These are phyloP conservation scores for Pangasius macronema DNA, from an alignment of 2,797 vertebrate species.

Conservation along the genomic window DNA sequence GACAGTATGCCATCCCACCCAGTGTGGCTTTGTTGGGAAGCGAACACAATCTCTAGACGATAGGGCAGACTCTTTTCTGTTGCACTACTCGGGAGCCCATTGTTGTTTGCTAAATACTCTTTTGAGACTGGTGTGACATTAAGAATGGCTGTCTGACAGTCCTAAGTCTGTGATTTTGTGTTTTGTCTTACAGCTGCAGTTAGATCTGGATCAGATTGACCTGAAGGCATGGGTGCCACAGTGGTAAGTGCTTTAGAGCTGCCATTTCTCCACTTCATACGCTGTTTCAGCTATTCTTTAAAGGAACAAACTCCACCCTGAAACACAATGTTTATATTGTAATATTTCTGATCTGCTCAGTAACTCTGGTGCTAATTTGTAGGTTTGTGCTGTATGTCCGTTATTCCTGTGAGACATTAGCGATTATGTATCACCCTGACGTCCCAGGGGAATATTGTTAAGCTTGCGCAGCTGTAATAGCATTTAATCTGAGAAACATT, in stretches of 20 bases:
- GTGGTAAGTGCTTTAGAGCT: constrained; percentile 73
- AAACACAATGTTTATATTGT: neutral
- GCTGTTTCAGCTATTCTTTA: neutral
- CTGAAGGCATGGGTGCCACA: constrained; percentile 78
- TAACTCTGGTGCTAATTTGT: neutral
- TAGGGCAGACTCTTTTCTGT: too few relatives aligned
- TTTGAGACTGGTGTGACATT: neutral
- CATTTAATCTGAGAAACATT: neutral
- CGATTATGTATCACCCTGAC: neutral
- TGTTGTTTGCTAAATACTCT: neutral
- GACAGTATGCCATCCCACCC: too few relatives aligned
- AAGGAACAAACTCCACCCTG: neutral
- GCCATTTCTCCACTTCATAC: neutral
- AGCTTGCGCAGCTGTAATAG: neutral
- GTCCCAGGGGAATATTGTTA: neutral
- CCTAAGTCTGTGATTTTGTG: neutral
- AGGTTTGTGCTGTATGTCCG: too few relatives aligned
- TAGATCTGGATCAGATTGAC: constrained; percentile 85
- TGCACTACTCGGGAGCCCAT: neutral
- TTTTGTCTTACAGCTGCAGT: constrained; percentile 73
- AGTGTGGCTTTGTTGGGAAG: too few relatives aligned
- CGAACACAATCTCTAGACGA: too few relatives aligned
- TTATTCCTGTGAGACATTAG: neutral
- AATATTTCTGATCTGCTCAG: neutral
- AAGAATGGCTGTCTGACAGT: neutral